Base-by-base conservation (phyloP, 2,888 invertebrate species). In the Anaspis maculata region DNA sequence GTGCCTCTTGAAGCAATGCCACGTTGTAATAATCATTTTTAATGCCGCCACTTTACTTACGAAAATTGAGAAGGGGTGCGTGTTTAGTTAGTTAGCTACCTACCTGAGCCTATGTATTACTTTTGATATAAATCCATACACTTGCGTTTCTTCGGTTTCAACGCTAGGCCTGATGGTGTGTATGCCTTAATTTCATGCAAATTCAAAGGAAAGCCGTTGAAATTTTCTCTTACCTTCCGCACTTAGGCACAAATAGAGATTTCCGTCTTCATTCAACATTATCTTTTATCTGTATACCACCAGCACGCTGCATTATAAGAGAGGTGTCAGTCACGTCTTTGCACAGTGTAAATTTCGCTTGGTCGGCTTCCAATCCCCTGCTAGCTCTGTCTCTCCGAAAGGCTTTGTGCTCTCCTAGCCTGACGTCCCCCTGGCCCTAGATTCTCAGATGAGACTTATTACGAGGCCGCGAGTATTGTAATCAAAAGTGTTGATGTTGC, bases 401-500 rank as follows among this genome's bases (percentile, higher is more conserved):
- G n/a, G n/a, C n/a, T n/a, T n/a, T n/a, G n/a, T n/a, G n/a, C 12
- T 12, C 10, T 25, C 13, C 21, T 35, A 30, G 11, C 30, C 31
- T 36, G 36, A 36, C 36, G 31, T 31, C 31, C 36, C 31, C n/a
- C n/a, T n/a, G n/a, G n/a, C n/a, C n/a, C n/a, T n/a, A n/a, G n/a
- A n/a, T n/a, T n/a, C 37, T 28, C 35, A 27, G 35, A 36, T 27
- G 35, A 27, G 27, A 30, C 35, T 36, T 31, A 31, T 36, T 36
- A 36, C 27, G 19, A 31, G 27, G 31, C 37, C 32, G 26, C 37
- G 32, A 32, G 32, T 25, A 32, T 39, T 32, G 32, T 34, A 39
- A 39, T 39, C 34, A 39, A 39, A 39, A 32, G 39, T 34, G 39
- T 39, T 34, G 34, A 34, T 32, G 34, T 28, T 27, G 34, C 29